These are phyloP conservation scores for Acipenser ruthenus DNA, from an alignment of 2,797 vertebrate genomes.

Conservation along the genomic window DNA sequence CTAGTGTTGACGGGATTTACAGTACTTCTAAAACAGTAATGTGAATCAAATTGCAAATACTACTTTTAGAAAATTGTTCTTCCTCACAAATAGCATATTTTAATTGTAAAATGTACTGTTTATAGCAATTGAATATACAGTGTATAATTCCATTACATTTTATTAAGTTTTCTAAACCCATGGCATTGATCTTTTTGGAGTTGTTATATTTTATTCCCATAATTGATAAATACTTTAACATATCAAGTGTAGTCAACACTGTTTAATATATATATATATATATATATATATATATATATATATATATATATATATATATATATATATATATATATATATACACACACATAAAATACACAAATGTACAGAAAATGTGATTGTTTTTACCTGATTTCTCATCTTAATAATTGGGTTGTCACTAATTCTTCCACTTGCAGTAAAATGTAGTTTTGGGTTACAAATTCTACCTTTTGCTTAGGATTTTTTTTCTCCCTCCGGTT, in stretches of 20 bases:
- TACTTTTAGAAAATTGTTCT: slow-evolving; percentile 57
- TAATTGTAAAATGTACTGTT: slow-evolving; percentile 51
- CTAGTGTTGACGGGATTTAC: slow-evolving; percentile 43
- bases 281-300: too few relatives aligned
- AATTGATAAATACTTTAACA: slow-evolving; percentile 60
- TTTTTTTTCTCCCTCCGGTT: slow-evolving; percentile 16
- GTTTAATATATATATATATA: not conserved
- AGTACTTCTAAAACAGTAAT: slow-evolving; percentile 32
- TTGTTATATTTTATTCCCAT: slow-evolving; percentile 14
- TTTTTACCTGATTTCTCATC: slow-evolving; percentile 49
- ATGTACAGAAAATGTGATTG: slow-evolving; percentile 18
- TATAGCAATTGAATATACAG: slow-evolving; percentile 65
- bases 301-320: too few relatives aligned
- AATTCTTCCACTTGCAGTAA: slow-evolving; percentile 33
- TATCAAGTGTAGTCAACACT: slow-evolving; percentile 54
- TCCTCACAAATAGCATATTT: slow-evolving; percentile 52
- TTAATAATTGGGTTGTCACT: slow-evolving; percentile 43
- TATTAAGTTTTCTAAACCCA: slow-evolving; percentile 59
- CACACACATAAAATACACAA: not conserved
- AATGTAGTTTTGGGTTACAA: slow-evolving; percentile 26
- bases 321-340: too few relatives aligned
- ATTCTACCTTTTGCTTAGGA: slow-evolving; percentile 53
- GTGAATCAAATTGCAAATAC: slow-evolving; percentile 45
- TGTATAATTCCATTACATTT: slow-evolving; percentile 45
- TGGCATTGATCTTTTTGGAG: slow-evolving; percentile 39